A percentile compares a stretch with the other conserved stretches of the same genome.
Evolutionary conservation across 2,888 invertebrate species (phyloP).

Genomic region (Parelbella ahira): DNA sequence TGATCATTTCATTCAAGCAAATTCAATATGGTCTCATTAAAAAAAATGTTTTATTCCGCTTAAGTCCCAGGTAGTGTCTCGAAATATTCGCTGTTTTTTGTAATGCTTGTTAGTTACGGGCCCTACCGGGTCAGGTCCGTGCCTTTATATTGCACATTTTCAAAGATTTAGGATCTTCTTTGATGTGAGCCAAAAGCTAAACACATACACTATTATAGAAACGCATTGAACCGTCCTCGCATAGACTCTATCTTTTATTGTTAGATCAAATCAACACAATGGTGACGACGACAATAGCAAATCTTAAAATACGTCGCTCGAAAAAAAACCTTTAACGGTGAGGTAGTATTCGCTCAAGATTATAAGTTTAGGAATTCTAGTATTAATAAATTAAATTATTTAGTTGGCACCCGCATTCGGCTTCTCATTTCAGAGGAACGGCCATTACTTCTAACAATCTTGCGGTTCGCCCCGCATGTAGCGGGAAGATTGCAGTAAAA

Average conservation of each 20-base stretch:
- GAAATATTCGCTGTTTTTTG: slow-evolving; percentile 42
- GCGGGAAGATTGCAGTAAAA: slow-evolving; percentile 67
- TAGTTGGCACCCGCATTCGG: slow-evolving; percentile 60
- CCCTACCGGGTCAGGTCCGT: slow-evolving; percentile 59
- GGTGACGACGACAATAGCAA: slow-evolving; percentile 59
- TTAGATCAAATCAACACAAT: slow-evolving; percentile 66
- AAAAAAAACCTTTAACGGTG: slow-evolving; percentile 45
- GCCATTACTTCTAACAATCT: slow-evolving; percentile 74
- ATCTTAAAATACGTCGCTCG: slow-evolving; percentile 62
- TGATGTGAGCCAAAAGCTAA: slow-evolving; percentile 68
- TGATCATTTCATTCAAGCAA: slow-evolving; percentile 29
- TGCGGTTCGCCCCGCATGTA: slow-evolving; percentile 71
- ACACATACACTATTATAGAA: slow-evolving; percentile 64
- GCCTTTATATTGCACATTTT: slow-evolving; percentile 71
- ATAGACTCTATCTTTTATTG: slow-evolving; percentile 70
- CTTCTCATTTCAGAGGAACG: slow-evolving; percentile 51
- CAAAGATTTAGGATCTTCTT: slow-evolving; percentile 57
- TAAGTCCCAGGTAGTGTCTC: slow-evolving; percentile 37
- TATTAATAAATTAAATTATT: slow-evolving; percentile 40
- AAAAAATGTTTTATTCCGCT: too few species aligned
- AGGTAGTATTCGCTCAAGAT: slow-evolving; percentile 46
- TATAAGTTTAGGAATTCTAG: slow-evolving; percentile 39
- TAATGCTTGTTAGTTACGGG: slow-evolving; percentile 57
- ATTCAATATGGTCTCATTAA: not conserved
- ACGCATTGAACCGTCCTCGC: slow-evolving; percentile 69